Evolutionary conservation across 1,140 invertebrate species (phyloP).

Genomic region (Drosophila pachea): DNA sequence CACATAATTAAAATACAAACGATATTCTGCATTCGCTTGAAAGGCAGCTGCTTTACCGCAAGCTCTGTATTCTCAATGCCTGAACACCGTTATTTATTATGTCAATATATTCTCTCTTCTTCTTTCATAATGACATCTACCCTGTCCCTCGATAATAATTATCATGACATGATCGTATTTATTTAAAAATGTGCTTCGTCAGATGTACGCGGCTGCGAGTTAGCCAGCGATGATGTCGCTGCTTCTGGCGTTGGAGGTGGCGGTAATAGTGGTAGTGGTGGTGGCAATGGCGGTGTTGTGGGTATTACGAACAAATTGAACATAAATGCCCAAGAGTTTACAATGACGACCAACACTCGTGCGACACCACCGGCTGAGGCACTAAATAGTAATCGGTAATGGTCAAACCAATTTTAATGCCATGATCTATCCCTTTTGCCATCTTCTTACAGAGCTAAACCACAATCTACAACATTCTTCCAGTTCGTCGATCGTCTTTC

Average conservation of each 20-base stretch:
- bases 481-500: slow-evolving; percentile 78
- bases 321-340: slow-evolving; percentile 92
- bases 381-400: slow-evolving; percentile 66
- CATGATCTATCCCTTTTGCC: slow-evolving; percentile 63
- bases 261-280: slow-evolving; percentile 50
- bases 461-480: slow-evolving; percentile 78
- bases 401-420: slow-evolving; percentile 58
- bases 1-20: neutral
- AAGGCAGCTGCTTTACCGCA: slow-evolving; percentile 1
- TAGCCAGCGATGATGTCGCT: slow-evolving; percentile 4
- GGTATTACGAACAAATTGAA: slow-evolving; percentile 83
- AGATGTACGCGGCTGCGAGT: slow-evolving; percentile 60
- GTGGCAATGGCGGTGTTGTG: slow-evolving; percentile 47
- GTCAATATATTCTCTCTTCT: slow-evolving; percentile 34
- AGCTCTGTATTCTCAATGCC: slow-evolving; percentile 1
- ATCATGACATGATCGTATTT: slow-evolving; percentile 19
- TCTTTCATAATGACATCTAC: slow-evolving; percentile 21
- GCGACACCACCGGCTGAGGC: slow-evolving; percentile 61
- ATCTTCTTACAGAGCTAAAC: slow-evolving; percentile 77
- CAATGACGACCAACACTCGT: slow-evolving; percentile 81
- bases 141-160: neutral
- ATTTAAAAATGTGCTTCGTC: slow-evolving; percentile 18
- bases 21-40: neutral
- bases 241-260: slow-evolving; percentile 40
- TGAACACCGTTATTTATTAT: slow-evolving; percentile 20